A percentile compares a stretch with the other conserved stretches of the same genome.
Evolutionary conservation across 2,113 vertebrate genomes (phyloP).

Genomic region (Platanista minor): DNA sequence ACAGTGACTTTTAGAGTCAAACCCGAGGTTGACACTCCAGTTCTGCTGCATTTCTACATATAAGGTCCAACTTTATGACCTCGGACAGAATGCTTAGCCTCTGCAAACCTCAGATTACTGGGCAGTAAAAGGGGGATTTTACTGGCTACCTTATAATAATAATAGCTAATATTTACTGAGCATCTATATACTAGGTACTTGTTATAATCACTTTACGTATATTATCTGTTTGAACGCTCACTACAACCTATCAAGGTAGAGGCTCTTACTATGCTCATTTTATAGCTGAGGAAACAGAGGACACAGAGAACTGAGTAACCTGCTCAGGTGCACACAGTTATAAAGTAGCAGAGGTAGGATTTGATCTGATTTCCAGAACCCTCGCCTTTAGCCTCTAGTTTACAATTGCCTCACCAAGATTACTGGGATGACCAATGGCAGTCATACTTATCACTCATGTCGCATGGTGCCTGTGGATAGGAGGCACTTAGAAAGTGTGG

Average conservation of each 20-base stretch:
- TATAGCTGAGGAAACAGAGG: background rate
- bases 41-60: background rate
- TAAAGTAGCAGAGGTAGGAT: background rate
- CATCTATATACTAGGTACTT: accelerated
- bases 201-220: background rate
- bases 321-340: background rate
- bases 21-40: too few relatives aligned
- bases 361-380: background rate
- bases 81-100: background rate
- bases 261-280: background rate
- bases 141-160: background rate
- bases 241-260: background rate
- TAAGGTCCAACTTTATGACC: background rate
- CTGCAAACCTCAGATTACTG: background rate
- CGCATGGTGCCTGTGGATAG: too few relatives aligned
- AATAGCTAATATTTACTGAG: background rate
- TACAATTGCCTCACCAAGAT: background rate
- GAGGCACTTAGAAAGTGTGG: background rate
- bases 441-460: accelerated
- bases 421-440: accelerated
- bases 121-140: background rate
- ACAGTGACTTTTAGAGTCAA: background rate
- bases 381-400: background rate
- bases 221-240: background rate
- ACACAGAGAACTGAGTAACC: background rate